phyloP scores from a whole-genome alignment of 2,888 invertebrate genomes.

The Pandemis corylana region DNA sequence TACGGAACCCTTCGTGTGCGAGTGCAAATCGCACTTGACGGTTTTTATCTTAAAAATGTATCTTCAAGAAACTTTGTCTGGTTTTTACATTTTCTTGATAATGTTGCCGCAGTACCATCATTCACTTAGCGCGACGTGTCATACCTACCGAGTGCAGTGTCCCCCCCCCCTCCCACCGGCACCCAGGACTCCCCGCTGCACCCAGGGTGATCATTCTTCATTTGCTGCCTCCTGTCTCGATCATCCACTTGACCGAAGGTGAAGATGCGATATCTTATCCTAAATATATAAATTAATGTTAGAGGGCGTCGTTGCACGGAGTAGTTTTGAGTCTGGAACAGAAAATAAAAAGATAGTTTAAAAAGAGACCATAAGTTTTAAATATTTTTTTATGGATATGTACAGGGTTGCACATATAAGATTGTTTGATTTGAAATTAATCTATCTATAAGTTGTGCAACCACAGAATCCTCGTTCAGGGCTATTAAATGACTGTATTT shows the following conservation, averaged over 20 bases:
- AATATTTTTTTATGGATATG: not conserved
- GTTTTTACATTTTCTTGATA: conserved; percentile 31
- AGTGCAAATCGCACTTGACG: too few species aligned
- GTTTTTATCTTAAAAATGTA: not conserved
- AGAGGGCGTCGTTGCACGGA: not conserved
- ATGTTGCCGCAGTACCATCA: conserved; percentile 59
- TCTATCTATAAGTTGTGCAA: too few species aligned
- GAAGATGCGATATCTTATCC: conserved; percentile 43
- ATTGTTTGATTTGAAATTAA: too few species aligned
- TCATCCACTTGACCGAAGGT: conserved; percentile 64
- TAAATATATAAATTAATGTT: conserved; percentile 11
- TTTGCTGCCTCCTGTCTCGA: conserved; percentile 67
- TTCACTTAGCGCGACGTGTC: conserved; percentile 78
- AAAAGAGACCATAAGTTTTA: not conserved
- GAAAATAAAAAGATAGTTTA: not conserved
- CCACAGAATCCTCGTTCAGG: too few species aligned
- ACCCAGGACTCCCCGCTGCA: conserved; percentile 54
- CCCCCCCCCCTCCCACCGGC: conserved; percentile 45
- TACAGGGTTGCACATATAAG: too few species aligned
- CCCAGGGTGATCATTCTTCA: conserved; percentile 81
- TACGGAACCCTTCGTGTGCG: too few species aligned
- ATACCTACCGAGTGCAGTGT: conserved; percentile 59
- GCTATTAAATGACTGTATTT: too few species aligned
- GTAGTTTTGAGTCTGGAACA: not conserved
- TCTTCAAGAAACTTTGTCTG: not conserved